Base-by-base conservation (phyloP, 2,113 vertebrate genomes). In the Amphiprion percula region DNA sequence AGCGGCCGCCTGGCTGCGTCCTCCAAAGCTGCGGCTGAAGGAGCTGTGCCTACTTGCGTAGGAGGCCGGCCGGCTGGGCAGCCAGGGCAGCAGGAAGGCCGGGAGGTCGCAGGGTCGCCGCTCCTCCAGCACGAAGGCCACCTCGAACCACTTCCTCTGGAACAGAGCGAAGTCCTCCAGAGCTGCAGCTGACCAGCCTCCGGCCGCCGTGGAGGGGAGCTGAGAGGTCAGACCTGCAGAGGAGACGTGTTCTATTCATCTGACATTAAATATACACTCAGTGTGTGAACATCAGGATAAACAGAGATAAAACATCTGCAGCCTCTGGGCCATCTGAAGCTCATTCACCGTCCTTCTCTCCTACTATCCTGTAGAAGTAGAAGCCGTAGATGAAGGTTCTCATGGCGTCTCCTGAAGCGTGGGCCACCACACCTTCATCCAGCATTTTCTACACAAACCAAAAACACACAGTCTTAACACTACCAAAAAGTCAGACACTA, bases 11-110 rank as follows among this genome's bases (percentile, higher is more conserved):
- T 99, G 98, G 95, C 98, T 99, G 93, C 98, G 97, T 90, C 98
- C 98, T 92, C 98, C 98, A 80, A 99, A 99, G 94, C 98, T 99
- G 95, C 98, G 97, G 94, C 98, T 99, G 94, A 99, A 99, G 93
- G 98, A 99, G 93, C 98, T 99, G 94, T 99, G 98, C 91, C 98
- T 96, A 95, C 98, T 99, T 91, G 98, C 97, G 55, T 99, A 99
- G 85, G 98, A 99, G 68, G 98, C 97, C 0, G 98, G 97, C 82
- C 98, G 96, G 88, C 98, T 99, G 80, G 98, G 98, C 79, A 99
- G 92, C 97, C 98, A 98, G 21, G 98, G 98, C 90, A 99, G 90
- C 17, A 99, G 93, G 86, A 99, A 99, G 0, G 95, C 95, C 0
- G 98, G 98, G 26, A 99, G 97, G 78, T 99, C 97, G 0, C 97